These are phyloP conservation scores for Andrena praecox DNA, from an alignment of 2,888 invertebrate species.

Conservation along the genomic window DNA sequence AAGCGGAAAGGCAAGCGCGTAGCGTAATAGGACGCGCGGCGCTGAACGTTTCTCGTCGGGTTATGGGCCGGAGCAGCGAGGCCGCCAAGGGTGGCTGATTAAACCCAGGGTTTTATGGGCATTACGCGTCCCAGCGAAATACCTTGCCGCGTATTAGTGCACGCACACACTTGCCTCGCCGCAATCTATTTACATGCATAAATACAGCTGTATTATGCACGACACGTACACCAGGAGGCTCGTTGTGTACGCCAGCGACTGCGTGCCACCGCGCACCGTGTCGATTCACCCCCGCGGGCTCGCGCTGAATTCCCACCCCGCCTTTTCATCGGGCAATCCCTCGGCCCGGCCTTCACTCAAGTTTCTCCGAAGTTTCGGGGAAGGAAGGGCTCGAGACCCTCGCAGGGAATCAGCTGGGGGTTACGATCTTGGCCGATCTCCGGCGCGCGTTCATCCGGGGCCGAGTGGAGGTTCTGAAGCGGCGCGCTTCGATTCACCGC, in stretches of 20 bases:
- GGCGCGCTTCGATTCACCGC: background rate
- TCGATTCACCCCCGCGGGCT: constrained; percentile 13
- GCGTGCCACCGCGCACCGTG: background rate
- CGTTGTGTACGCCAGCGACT: background rate
- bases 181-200: constrained; percentile 66
- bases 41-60: constrained; percentile 49
- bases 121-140: constrained; percentile 69
- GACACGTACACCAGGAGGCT: constrained; percentile 33
- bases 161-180: constrained; percentile 23
- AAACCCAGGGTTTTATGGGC: constrained; percentile 75
- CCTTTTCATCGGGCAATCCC: background rate
- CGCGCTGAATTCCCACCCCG: background rate
- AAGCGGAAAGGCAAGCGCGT: constrained; percentile 23
- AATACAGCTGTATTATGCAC: constrained; percentile 64
- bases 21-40: constrained; percentile 43
- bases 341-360: background rate
- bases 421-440: constrained; percentile 9
- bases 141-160: constrained; percentile 41
- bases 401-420: background rate
- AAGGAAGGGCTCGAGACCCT: background rate
- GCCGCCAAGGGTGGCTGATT: constrained; percentile 70
- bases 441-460: background rate
- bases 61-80: constrained; percentile 54
- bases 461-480: constrained; percentile 2
- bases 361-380: constrained; percentile 3